Evolutionary conservation across 2,888 invertebrate species (phyloP).

Genomic region (Trissolcus japonicus): DNA sequence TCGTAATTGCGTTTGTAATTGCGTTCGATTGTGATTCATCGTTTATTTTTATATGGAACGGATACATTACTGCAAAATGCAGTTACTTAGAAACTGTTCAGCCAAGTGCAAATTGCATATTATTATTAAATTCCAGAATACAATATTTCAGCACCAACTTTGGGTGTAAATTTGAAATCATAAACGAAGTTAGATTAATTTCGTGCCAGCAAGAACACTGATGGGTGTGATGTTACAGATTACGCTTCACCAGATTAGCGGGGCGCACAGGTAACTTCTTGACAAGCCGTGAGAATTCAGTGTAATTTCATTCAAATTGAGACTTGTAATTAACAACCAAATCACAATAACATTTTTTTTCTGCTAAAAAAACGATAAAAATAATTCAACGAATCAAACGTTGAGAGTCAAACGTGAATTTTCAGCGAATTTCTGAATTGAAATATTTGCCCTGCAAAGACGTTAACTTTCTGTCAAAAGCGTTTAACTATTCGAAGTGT

Average conservation of each 20-base stretch:
- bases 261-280: conserved; percentile 17
- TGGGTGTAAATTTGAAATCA: conserved; percentile 27
- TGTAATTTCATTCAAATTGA: too few species aligned
- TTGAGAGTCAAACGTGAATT: too few species aligned
- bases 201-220: conserved; percentile 24
- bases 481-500: conserved; percentile 11
- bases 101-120: conserved; percentile 23
- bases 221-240: conserved; percentile 34
- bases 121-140: conserved; percentile 20
- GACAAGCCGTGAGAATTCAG: conserved; percentile 20
- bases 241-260: conserved; percentile 25
- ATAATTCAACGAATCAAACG: too few species aligned
- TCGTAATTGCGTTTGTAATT: too few species aligned
- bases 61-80: background rate
- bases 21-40: too few species aligned
- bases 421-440: too few species aligned
- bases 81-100: conserved; percentile 10
- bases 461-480: conserved; percentile 7
- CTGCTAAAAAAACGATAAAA: too few species aligned
- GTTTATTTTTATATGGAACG: too few species aligned
- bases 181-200: conserved; percentile 44
- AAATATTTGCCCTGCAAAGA: background rate
- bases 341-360: too few species aligned
- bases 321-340: too few species aligned
- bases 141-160: conserved; percentile 17